Percentiles rank a stretch among this genome's conserved stretches.
phyloP scores from a whole-genome alignment of 2,113 vertebrate species.

The Galeopterus variegatus region DNA sequence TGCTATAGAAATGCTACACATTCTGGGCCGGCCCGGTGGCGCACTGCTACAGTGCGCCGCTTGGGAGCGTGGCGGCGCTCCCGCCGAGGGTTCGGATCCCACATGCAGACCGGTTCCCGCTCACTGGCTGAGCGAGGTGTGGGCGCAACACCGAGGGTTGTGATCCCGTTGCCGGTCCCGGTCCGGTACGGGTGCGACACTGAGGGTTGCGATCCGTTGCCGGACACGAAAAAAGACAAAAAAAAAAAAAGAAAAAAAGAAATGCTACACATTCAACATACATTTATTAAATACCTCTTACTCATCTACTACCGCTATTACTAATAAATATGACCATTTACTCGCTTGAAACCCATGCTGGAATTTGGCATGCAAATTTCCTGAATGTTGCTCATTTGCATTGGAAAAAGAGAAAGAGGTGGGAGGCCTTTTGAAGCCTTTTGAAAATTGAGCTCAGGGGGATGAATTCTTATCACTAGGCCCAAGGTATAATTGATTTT shows the following conservation, averaged over 20 bases:
- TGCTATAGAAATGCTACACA: constrained; percentile 53
- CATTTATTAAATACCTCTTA: constrained; percentile 77
- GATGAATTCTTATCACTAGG: constrained; percentile 81
- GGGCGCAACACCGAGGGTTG: too few relatives aligned
- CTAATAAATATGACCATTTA: constrained; percentile 83
- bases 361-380: constrained; percentile 85
- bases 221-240: too few relatives aligned
- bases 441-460: constrained; percentile 80
- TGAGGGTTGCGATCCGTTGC: too few relatives aligned
- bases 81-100: too few relatives aligned
- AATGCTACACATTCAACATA: constrained; percentile 55
- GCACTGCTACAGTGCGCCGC: too few relatives aligned
- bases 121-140: too few relatives aligned
- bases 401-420: constrained; percentile 80
- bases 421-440: constrained; percentile 83
- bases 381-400: constrained; percentile 82
- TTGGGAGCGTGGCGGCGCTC: too few relatives aligned
- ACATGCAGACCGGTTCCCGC: too few relatives aligned
- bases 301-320: constrained; percentile 68
- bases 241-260: too few relatives aligned
- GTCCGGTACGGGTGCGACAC: too few relatives aligned
- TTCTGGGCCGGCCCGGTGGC: too few relatives aligned
- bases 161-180: too few relatives aligned
- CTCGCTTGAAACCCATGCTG: constrained; percentile 79
- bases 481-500: constrained; percentile 83